Base-by-base conservation (phyloP, 2,888 invertebrate genomes). In the Smittia aterrima region DNA sequence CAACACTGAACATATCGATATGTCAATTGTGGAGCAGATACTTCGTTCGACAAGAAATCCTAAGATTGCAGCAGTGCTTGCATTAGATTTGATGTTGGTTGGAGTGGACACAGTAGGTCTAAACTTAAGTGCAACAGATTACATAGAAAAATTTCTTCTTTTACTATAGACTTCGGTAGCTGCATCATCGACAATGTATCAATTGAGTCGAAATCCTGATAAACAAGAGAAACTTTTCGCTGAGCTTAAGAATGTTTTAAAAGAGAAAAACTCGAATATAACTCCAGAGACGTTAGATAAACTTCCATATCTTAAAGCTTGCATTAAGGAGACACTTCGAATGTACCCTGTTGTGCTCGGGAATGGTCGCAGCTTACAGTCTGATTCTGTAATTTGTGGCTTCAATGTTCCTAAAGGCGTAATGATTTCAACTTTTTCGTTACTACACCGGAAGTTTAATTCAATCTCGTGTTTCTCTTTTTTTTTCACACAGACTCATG, bases 341-440 rank as follows among this genome's bases (percentile, higher is more conserved):
- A 89, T 93, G 82, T 91, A 90, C 81, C 93, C 93, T 7, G 92
- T 93, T 16, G 91, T 92, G 76, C 87, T 92, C 79, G 93, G 92
- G 47, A 91, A 93, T 78, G 91, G 91, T 3, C 85, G 93, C 77
- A 90, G 89, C 79, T 85, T 92, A 71, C 90, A 91, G 81, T 86
- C 89, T 7, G 90, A 93, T 81, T 85, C 92, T 1, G 85, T 91
- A 11, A 88, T 93, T 78, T 88, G 88, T 75, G 93, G 92, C 76
- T 93, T 91, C 79, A 85, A 88, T 79, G 88, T 94, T 76, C 93
- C 93, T 13, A 91, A 92, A 84, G 93, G 92, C 82, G 92, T 92
- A 85, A 85, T n/a, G 24, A 16, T 13, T 47, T 47, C 16, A 2
- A 32, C 40, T 25, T 54, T 25, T n/a, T 27, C 70, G 16, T 22